Base-by-base conservation (phyloP, 30 jellyfish, hydroid and myxozoan genomes). In the Aurelia sp. region DNA sequence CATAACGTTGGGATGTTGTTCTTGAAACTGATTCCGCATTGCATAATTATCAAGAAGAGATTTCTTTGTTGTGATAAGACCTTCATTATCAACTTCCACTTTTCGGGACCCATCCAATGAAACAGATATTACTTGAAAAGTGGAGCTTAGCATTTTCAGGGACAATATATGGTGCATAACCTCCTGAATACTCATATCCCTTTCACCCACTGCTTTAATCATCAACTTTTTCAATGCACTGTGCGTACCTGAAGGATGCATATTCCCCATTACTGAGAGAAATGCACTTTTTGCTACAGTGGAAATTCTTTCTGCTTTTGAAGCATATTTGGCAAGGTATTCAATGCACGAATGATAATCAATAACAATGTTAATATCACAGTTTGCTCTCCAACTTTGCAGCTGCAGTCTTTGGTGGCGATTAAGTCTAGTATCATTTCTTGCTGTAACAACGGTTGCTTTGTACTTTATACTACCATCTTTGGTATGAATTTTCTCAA, bases 371-470 rank as follows among this genome's bases (percentile, higher is more conserved):
- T 18, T 13, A 19, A 81, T 81, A 27, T 81, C 91, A 51, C 86
- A 81, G 53, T 78, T 59, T 27, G 21, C 86, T 65, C 90, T 79
- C 90, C 90, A 79, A 3, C 84, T 68, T 66, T 79, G 90, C 8
- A 79, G 31, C 55, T 33, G 69, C 15, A 57, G 27, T 41, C 82
- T 15, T 60, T 77, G 88, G 65, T 77, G 81, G 57, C 27, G 58
- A 30, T 77, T 77, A 10, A 77, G 17, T 52, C 88, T 61, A 6
- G 88, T 21, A 33, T 60, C 88, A 77, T 77, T 79, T 11, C 90
- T 18, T 16, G 20, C 12, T 16, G 90, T 79, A 7, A 62, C 73
- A 27, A 63, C 64, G 44, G 64, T 74, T 27, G 90, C 90, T 41
- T 73, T 62, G 48, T 27, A 79, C 9, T 5, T 62, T 64, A 16